Percentiles rank a stretch among this genome's conserved stretches.
Conservation (phyloP, 2,888 invertebrate species). For the Perithous albicinctus region DNA sequence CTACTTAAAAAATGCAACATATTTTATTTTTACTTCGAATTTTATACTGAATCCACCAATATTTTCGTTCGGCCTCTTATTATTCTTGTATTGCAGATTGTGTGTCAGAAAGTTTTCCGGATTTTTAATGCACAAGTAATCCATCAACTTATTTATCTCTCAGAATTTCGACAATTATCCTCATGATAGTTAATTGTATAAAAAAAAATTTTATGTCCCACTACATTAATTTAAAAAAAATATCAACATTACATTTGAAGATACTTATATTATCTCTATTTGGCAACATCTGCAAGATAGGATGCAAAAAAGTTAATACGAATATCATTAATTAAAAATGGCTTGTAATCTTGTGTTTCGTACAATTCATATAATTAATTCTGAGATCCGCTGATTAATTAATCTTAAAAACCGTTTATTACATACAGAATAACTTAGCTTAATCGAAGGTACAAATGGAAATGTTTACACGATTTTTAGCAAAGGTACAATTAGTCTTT, state of each 20-base stretch:
- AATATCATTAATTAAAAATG: not conserved
- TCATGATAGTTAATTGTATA: no score
- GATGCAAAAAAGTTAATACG: not conserved
- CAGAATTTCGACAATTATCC: no score
- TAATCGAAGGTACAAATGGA: slow-evolving; percentile 47
- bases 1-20: no score
- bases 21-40: no score
- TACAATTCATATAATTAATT: not conserved
- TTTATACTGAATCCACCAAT: no score
- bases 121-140: no score
- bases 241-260: not conserved
- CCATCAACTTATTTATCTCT: no score
- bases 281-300: not conserved
- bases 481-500: slow-evolving; percentile 87
- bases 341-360: not conserved
- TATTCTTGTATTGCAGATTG: no score
- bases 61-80: no score
- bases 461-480: slow-evolving; percentile 36
- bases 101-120: no score
- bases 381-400: not conserved
- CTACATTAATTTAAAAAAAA: not conserved
- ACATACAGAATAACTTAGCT: slow-evolving; percentile 50
- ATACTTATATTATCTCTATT: not conserved
- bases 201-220: no score
- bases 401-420: slow-evolving; percentile 43